Evolutionary conservation across 2,113 vertebrate species (phyloP).

Genomic region (Nycticebus coucang): DNA sequence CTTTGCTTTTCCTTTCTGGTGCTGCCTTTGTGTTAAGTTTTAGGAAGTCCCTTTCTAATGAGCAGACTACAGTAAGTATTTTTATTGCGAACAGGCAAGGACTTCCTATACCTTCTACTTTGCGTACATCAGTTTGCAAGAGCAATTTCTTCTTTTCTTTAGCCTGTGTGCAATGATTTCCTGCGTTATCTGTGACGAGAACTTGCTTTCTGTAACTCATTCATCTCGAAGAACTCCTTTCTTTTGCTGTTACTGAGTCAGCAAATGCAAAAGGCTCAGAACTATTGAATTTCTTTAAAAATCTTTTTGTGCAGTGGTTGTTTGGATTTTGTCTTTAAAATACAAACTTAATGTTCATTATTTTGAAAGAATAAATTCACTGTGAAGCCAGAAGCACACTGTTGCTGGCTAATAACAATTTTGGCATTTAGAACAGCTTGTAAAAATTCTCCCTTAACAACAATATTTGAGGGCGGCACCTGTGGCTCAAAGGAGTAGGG

Average conservation of each 20-base stretch:
- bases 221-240: slow-evolving; percentile 61
- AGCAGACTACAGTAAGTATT: neutral
- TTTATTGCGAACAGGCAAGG: slow-evolving; percentile 12
- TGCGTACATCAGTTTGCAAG: neutral
- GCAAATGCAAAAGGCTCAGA: slow-evolving; percentile 61
- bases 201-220: slow-evolving; percentile 60
- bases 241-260: slow-evolving; percentile 66
- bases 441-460: slow-evolving; percentile 22
- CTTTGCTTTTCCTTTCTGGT: neutral
- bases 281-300: slow-evolving; percentile 60
- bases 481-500: too few species aligned
- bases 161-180: slow-evolving; percentile 2
- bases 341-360: slow-evolving; percentile 38
- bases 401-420: neutral
- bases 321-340: slow-evolving; percentile 59
- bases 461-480: neutral
- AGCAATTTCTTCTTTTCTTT: slow-evolving; percentile 15
- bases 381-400: neutral
- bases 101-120: neutral
- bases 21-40: neutral
- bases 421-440: slow-evolving; percentile 51
- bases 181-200: slow-evolving; percentile 47
- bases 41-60: neutral
- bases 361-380: slow-evolving; percentile 49
- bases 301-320: neutral